A percentile compares a stretch with the other conserved stretches of the same genome.
Evolutionary conservation across 2,113 vertebrate genomes (phyloP).

Genomic region (Malaclemys terrapin): DNA sequence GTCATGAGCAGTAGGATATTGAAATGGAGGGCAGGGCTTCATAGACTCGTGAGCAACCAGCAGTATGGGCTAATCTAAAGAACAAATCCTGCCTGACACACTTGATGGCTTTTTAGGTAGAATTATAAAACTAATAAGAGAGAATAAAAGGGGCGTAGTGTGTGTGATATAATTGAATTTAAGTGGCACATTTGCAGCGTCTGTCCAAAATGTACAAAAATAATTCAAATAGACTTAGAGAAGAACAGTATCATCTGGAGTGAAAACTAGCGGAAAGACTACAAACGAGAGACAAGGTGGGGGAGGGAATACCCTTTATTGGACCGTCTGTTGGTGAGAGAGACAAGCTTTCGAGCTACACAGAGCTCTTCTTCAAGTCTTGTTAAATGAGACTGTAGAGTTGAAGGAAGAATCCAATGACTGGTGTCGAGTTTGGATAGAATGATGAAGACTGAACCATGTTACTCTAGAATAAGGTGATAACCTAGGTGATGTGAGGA

Average conservation of each 20-base stretch:
- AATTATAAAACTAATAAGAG: not conserved
- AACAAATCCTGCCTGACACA: not conserved
- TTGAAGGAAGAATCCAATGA: not conserved
- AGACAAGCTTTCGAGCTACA: no score
- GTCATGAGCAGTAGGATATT: not conserved
- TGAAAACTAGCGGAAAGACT: not conserved
- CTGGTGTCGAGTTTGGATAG: not conserved
- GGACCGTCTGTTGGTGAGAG: no score
- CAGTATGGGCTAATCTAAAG: rapidly evolving
- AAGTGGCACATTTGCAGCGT: not conserved
- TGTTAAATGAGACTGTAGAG: not conserved
- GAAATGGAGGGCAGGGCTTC: not conserved
- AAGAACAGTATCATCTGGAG: not conserved
- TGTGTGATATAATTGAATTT: not conserved
- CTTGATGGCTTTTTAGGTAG: not conserved
- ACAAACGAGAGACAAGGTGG: no score
- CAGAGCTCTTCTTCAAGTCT: no score
- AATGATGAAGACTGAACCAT: not conserved
- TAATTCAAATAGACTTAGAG: rapidly evolving
- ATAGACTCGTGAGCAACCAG: not conserved
- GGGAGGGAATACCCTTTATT: no score
- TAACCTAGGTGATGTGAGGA: not conserved
- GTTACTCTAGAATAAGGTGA: not conserved
- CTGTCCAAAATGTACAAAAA: not conserved
- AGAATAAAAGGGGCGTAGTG: not conserved